phyloP scores from a whole-genome alignment of 2,888 invertebrate genomes.

The Tachina grossa region DNA sequence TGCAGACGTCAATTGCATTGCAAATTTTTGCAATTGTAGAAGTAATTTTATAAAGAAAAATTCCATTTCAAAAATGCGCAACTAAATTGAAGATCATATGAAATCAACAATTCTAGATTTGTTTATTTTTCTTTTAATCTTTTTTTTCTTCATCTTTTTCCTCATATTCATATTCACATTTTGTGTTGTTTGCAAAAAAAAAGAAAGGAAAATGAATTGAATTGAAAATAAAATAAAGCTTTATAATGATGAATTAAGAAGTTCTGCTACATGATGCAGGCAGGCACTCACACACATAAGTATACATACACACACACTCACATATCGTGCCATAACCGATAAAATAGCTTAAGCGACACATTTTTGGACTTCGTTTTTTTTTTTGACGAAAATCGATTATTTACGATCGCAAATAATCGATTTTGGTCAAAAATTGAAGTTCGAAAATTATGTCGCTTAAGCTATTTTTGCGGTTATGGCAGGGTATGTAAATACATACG shows the following conservation, averaged over 20 bases:
- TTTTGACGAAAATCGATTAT: too few species aligned
- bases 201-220: slow-evolving; percentile 6
- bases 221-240: slow-evolving; percentile 21
- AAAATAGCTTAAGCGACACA: too few species aligned
- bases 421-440: too few species aligned
- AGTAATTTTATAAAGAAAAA: slow-evolving; percentile 21
- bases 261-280: slow-evolving; percentile 12
- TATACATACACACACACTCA: too few species aligned
- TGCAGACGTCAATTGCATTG: slow-evolving; percentile 47
- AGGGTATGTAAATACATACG: too few species aligned
- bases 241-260: slow-evolving; percentile 45
- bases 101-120: slow-evolving; percentile 52
- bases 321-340: too few species aligned
- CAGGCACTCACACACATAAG: background rate
- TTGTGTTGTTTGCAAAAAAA: background rate
- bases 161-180: slow-evolving; percentile 26
- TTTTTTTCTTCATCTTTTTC: background rate
- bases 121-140: slow-evolving; percentile 26
- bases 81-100: slow-evolving; percentile 51
- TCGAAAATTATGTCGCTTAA: too few species aligned
- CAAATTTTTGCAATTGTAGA: slow-evolving; percentile 31
- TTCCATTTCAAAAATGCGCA: slow-evolving; percentile 32
- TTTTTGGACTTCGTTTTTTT: too few species aligned
- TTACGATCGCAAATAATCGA: too few species aligned
- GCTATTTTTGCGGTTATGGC: too few species aligned